A percentile compares a stretch with the other conserved stretches of the same genome.
Conservation (phyloP, 92 coral and sea anemone genomes). For the Siderastrea radians region DNA sequence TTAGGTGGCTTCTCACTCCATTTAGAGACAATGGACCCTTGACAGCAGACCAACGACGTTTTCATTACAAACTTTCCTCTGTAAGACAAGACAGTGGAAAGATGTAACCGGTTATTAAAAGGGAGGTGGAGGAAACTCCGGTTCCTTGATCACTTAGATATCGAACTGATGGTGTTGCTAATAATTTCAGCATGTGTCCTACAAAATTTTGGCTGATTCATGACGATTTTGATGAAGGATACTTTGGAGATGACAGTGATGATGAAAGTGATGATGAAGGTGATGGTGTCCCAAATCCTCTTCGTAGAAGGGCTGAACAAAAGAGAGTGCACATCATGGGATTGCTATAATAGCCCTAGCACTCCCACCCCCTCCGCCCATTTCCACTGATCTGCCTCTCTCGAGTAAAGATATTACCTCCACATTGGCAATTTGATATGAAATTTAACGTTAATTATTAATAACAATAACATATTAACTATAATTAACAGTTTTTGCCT, state of each 20-base stretch:
- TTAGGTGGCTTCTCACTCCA: slow-evolving; percentile 30
- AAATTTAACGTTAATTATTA: no score
- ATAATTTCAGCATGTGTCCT: slow-evolving; percentile 26
- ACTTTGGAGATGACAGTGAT: slow-evolving; percentile 29
- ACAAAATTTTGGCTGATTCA: slow-evolving; percentile 17
- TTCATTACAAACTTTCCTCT: slow-evolving; percentile 26
- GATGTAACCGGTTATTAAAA: slow-evolving; percentile 13
- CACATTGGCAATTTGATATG: no score
- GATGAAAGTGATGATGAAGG: slow-evolving; percentile 10
- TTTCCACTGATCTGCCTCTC: no score
- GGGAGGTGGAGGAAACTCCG: slow-evolving; percentile 27
- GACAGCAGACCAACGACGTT: slow-evolving; percentile 25
- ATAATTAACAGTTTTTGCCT: no score
- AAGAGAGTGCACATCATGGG: slow-evolving; percentile 31
- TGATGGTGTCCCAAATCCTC: neutral
- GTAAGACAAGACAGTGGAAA: slow-evolving; percentile 31
- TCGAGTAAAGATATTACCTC: no score
- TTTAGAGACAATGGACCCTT: slow-evolving; percentile 26
- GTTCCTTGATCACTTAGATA: slow-evolving; percentile 29
- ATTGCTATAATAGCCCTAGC: neutral
- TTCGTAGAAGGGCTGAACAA: slow-evolving; percentile 21
- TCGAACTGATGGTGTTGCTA: slow-evolving; percentile 13
- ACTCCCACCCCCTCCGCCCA: no score
- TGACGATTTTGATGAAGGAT: slow-evolving; percentile 24
- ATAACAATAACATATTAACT: no score